Base-by-base conservation (phyloP, 2,797 vertebrate genomes). In the Triplophysa yarkandensis region DNA sequence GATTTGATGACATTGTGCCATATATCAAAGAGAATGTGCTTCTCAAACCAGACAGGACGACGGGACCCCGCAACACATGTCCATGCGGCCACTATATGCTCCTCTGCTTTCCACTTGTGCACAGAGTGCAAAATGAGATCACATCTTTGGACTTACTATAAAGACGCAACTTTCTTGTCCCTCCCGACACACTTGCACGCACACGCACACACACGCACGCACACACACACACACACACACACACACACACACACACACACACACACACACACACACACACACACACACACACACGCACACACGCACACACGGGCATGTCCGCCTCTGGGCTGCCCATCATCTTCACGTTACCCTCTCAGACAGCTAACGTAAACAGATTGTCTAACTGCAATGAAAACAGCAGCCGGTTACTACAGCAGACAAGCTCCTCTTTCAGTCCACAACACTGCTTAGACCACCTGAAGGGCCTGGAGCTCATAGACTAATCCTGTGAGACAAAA, bases 311-410 rank as follows among this genome's bases (percentile, higher is more conserved):
- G 76, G 25, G 28, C 68, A 46, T 13, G 3, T 60, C 44, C 34
- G 27, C 71, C 70, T 75, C 63, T 39, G 63, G 70, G 77, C 77
- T 80, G 68, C 81, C 75, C 73, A 77, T 82, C 81, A 69, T 76
- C 74, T 61, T 77, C 69, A 61, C 72, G 77, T 82, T 79, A 79
- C 80, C 55, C 75, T 74, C 55, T 68, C 75, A 68, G 81, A 77
- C 81, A 68, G 68, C 75, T 71, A 80, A 77, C 50, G 44, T 77
- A 80, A 82, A 82, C 78, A 79, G 68, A 77, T 79, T 75, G 77
- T 75, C 77, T 77, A 80, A 82, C 71, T 74, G 77, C 81, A 77
- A 71, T 71, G 71, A 80, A 80, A 82, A 82, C 81, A 79, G 52
- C 52, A 55, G 52, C 52, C 25, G 6, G 13, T 55, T 71, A 52